A percentile compares a stretch with the other conserved stretches of the same genome.
phyloP scores from a whole-genome alignment of 2,113 vertebrate genomes.

The Cyphotilapia sp. region DNA sequence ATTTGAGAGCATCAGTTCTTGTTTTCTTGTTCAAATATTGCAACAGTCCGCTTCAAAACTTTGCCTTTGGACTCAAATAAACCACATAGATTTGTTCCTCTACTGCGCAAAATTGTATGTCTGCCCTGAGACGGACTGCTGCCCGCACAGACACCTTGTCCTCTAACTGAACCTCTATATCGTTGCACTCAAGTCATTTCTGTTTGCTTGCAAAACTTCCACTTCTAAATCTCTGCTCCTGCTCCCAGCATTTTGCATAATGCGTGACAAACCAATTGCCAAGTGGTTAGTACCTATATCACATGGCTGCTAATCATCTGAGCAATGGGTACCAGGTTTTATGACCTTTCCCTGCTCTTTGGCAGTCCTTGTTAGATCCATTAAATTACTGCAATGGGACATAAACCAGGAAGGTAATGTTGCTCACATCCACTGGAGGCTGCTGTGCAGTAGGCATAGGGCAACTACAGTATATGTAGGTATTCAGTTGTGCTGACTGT shows the following conservation, averaged over 20 bases:
- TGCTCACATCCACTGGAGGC: neutral
- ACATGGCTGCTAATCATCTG: neutral
- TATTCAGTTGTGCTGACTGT: neutral
- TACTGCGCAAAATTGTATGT: neutral
- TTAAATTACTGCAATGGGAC: neutral
- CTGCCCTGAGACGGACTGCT: neutral
- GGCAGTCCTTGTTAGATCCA: neutral
- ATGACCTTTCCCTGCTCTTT: neutral
- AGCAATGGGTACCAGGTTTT: neutral
- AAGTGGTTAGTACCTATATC: neutral
- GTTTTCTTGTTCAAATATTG: neutral
- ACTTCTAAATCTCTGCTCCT: neutral
- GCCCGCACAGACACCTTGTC: neutral
- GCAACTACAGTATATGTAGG: neutral
- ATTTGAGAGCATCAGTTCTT: neutral
- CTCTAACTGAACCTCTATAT: neutral
- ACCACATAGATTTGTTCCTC: neutral
- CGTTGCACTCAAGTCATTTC: neutral
- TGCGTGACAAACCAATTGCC: neutral
- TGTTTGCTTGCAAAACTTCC: neutral
- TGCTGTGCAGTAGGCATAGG: neutral
- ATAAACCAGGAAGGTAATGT: neutral
- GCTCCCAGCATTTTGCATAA: neutral
- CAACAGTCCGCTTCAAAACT: neutral
- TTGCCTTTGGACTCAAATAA: neutral